Conservation (phyloP, 2,113 vertebrate genomes). For the Pelodiscus sinensis region DNA sequence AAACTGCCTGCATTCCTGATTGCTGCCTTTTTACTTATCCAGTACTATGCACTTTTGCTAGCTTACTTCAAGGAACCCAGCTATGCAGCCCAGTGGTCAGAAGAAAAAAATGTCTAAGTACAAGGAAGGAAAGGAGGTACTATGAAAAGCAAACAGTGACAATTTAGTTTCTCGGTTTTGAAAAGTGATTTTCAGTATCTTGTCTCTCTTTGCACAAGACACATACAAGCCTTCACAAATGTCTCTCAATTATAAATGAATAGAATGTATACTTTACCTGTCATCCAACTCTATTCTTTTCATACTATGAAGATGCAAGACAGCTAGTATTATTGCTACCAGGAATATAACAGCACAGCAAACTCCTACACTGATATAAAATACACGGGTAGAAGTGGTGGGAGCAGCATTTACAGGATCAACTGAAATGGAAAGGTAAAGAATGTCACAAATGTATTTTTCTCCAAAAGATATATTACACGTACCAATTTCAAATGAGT, state of each 20-base stretch:
- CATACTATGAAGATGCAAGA: slow-evolving; percentile 98
- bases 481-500: not conserved
- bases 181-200: not conserved
- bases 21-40: not conserved
- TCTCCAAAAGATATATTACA: not conserved
- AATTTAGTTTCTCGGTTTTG: not conserved
- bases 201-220: not conserved
- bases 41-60: not conserved
- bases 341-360: slow-evolving; percentile 99
- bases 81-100: not conserved
- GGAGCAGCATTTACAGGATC: slow-evolving; percentile 87
- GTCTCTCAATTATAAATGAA: not conserved
- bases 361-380: slow-evolving; percentile 98
- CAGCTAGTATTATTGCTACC: slow-evolving; percentile 96
- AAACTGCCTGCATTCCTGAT: not conserved
- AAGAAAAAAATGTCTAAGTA: not conserved
- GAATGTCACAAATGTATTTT: not conserved
- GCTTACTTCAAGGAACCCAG: not conserved
- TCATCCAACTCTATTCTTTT: slow-evolving; percentile 97
- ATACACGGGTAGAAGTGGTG: slow-evolving; percentile 96
- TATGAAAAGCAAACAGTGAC: not conserved
- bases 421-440: slow-evolving; percentile 76
- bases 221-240: fast-evolving
- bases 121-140: not conserved
- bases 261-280: slow-evolving; percentile 81